Percentiles rank a stretch among this genome's conserved stretches.
Evolutionary conservation across 2,888 invertebrate genomes (phyloP).

Genomic region (Ceraclea dissimilis): DNA sequence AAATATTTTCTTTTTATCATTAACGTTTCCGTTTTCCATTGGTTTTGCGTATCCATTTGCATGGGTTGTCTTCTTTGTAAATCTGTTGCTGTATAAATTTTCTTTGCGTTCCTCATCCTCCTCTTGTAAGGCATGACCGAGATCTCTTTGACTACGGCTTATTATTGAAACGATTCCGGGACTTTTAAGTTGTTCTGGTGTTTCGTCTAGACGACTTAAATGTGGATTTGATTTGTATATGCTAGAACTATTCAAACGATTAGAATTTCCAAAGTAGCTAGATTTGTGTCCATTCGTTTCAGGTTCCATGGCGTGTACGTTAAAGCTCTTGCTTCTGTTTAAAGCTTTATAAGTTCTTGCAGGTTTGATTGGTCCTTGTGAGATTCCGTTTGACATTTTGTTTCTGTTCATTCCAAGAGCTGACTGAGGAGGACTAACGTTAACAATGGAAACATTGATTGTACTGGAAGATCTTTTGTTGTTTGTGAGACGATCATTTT

Average conservation of each 20-base stretch:
- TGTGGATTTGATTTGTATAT: conserved; percentile 76
- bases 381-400: conserved; percentile 37
- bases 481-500: conserved; percentile 40
- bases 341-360: conserved; percentile 71
- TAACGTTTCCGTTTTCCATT: conserved; percentile 41
- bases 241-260: conserved; percentile 42
- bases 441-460: conserved; percentile 59
- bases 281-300: conserved; percentile 39
- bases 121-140: conserved; percentile 55
- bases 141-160: conserved; percentile 73
- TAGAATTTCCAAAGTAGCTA: conserved; percentile 43
- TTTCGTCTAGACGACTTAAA: conserved; percentile 61
- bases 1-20: conserved; percentile 60
- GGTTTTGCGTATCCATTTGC: conserved; percentile 43
- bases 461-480: conserved; percentile 52
- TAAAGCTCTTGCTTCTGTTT: conserved; percentile 78
- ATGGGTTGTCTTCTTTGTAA: conserved; percentile 48
- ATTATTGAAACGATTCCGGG: conserved; percentile 82
- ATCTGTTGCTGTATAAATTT: conserved; percentile 49
- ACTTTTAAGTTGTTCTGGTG: conserved; percentile 68
- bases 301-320: conserved; percentile 60
- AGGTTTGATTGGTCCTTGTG: conserved; percentile 65
- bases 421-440: conserved; percentile 37
- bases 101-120: conserved; percentile 48
- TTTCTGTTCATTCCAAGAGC: conserved; percentile 31